phyloP scores from a whole-genome alignment of 2,888 invertebrate species.

The Bibio marci region DNA sequence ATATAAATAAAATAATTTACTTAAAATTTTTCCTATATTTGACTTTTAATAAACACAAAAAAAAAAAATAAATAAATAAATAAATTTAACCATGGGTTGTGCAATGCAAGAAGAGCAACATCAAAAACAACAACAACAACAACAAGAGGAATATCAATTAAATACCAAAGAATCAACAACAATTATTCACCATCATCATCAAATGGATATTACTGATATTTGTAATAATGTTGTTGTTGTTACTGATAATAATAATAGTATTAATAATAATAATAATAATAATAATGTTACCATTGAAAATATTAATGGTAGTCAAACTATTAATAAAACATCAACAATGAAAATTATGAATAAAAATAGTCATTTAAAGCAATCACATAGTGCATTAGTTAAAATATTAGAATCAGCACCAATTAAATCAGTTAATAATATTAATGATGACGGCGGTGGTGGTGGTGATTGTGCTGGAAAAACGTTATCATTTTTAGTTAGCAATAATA shows the following conservation, averaged over 20 bases:
- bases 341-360: slow-evolving; percentile 11
- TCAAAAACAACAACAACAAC: background rate
- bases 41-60: background rate
- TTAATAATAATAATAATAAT: too few species aligned
- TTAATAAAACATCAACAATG: background rate
- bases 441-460: background rate
- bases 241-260: too few species aligned
- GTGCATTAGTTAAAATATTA: slow-evolving; percentile 45
- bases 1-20: too few species aligned
- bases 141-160: background rate
- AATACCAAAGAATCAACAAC: slow-evolving; percentile 11
- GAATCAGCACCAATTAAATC: slow-evolving; percentile 31
- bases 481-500: slow-evolving; percentile 1
- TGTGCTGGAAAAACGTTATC: slow-evolving; percentile 5
- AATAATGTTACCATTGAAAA: slow-evolving; percentile 6
- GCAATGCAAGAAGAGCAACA: slow-evolving; percentile 22
- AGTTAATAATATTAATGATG: too few species aligned
- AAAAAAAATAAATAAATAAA: slow-evolving; percentile 9
- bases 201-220: slow-evolving; percentile 5
- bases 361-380: slow-evolving; percentile 40
- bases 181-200: background rate
- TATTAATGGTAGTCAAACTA: slow-evolving; percentile 4
- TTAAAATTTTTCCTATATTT: slow-evolving; percentile 1
- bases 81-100: too few species aligned
- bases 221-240: too few species aligned